Conservation (phyloP, 2,888 invertebrate genomes). For the Chesias legatella region DNA sequence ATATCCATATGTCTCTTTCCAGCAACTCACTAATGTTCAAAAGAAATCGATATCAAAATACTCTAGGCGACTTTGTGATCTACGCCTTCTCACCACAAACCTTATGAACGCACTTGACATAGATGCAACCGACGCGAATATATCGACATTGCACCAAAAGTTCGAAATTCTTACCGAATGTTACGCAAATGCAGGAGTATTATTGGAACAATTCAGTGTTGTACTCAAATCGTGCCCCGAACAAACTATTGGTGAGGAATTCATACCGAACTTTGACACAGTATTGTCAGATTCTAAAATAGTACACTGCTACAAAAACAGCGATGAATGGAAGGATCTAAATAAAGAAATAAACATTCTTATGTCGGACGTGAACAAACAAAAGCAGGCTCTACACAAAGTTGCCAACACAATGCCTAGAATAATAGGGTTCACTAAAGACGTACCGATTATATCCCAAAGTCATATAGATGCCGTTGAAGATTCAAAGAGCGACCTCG, state of each 20-base stretch:
- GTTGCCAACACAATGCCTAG: slow-evolving; percentile 48
- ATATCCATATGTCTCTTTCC: slow-evolving; percentile 39
- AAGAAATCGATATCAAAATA: slow-evolving; percentile 82
- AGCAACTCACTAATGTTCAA: slow-evolving; percentile 83
- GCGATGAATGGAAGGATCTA: slow-evolving; percentile 60
- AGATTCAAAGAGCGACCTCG: slow-evolving; percentile 50
- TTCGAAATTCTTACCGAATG: slow-evolving; percentile 66
- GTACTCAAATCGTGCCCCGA: slow-evolving; percentile 80
- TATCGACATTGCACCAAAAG: slow-evolving; percentile 53
- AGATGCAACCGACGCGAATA: slow-evolving; percentile 44
- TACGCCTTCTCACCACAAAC: slow-evolving; percentile 72
- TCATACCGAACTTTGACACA: slow-evolving; percentile 59
- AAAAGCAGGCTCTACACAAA: slow-evolving; percentile 59
- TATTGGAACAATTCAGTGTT: slow-evolving; percentile 84
- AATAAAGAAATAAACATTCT: slow-evolving; percentile 54
- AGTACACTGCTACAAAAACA: slow-evolving; percentile 59
- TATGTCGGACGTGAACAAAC: slow-evolving; percentile 53
- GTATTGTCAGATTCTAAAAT: slow-evolving; percentile 60
- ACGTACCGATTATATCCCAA: slow-evolving; percentile 48
- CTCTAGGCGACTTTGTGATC: slow-evolving; percentile 77
- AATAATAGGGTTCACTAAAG: slow-evolving; percentile 40
- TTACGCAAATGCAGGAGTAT: slow-evolving; percentile 71
- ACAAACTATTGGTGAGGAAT: slow-evolving; percentile 36
- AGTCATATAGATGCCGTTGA: slow-evolving; percentile 54
- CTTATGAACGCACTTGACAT: slow-evolving; percentile 56